Percentiles rank a stretch among this genome's conserved stretches.
Evolutionary conservation across 1,140 invertebrate genomes (phyloP).

Genomic region (Linepithema humile): DNA sequence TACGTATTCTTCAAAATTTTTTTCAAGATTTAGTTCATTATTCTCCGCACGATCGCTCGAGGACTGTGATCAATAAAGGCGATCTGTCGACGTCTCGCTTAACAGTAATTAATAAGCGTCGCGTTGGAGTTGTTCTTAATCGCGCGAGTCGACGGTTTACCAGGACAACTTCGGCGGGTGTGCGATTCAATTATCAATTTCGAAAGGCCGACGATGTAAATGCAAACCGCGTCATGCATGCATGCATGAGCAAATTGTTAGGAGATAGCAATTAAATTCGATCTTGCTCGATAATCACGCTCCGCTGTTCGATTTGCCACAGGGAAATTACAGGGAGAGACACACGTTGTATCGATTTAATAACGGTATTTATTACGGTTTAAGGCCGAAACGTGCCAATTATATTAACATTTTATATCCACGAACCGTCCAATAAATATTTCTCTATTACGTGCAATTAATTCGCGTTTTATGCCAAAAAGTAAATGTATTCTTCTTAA

Average conservation of each 20-base stretch:
- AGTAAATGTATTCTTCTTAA: too few relatives aligned
- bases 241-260: constrained; percentile 38
- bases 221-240: constrained; percentile 35
- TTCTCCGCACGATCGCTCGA: background rate
- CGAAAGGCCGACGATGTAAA: constrained; percentile 44
- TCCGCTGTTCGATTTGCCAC: background rate
- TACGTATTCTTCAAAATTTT: background rate
- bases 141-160: background rate
- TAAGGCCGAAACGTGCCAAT: background rate
- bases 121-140: constrained; percentile 26
- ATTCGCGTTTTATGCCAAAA: background rate
- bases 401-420: background rate
- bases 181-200: constrained; percentile 49
- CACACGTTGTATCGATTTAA: background rate
- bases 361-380: constrained; percentile 3
- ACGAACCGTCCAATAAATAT: background rate
- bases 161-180: background rate
- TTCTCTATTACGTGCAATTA: background rate
- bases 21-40: background rate
- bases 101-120: background rate
- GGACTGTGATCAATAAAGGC: background rate
- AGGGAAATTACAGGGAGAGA: too few relatives aligned
- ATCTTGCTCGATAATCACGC: constrained; percentile 30
- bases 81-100: background rate
- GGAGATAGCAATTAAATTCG: constrained; percentile 39